Percentiles rank a stretch among this genome's conserved stretches.
phyloP scores from a whole-genome alignment of 2,797 vertebrate genomes.

The Clarias platycephalus region DNA sequence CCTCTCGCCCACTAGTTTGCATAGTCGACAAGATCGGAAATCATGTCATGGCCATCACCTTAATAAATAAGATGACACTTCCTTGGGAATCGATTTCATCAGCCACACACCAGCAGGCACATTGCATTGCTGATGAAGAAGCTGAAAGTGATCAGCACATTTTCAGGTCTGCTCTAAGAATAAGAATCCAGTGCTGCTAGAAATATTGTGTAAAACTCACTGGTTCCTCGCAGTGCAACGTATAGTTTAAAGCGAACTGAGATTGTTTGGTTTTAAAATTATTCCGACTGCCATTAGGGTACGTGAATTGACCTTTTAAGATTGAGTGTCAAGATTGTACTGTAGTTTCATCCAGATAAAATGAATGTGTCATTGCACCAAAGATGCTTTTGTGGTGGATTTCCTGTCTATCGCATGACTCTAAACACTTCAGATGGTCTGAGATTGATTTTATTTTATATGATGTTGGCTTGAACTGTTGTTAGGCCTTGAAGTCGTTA shows the following conservation, averaged over 20 bases:
- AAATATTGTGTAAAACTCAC: constrained; percentile 12
- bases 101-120: constrained; percentile 6
- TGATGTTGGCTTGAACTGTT: neutral
- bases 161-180: constrained; percentile 1
- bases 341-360: neutral
- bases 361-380: neutral
- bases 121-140: neutral
- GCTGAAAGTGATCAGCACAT: constrained; percentile 6
- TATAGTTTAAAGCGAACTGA: constrained; percentile 10
- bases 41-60: constrained; percentile 19
- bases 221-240: neutral
- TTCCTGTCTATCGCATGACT: neutral
- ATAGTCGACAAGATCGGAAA: constrained; percentile 1
- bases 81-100: constrained; percentile 29
- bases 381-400: neutral
- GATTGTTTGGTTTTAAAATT: neutral
- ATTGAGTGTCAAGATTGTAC: neutral
- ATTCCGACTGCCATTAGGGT: neutral
- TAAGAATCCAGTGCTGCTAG: neutral
- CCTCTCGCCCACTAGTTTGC: neutral
- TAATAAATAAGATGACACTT: constrained; percentile 1
- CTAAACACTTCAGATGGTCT: neutral
- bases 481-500: neutral
- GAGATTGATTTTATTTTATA: neutral
- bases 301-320: neutral